Percentiles rank a stretch among this genome's conserved stretches.
Conservation (phyloP, 2,797 vertebrate genomes). For the Diglossa cyanea region DNA sequence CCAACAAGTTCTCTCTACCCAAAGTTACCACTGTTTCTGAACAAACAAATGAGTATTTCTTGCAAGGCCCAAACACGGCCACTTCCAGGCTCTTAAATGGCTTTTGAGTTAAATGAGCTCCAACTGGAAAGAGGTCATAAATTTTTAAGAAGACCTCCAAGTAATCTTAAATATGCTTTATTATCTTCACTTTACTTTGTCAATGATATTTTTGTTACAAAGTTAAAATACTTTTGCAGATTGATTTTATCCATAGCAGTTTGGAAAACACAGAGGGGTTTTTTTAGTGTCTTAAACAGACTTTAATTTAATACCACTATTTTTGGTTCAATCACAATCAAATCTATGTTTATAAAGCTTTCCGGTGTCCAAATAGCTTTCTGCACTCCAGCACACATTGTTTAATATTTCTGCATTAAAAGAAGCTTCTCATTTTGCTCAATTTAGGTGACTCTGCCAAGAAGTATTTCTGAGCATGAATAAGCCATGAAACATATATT, state of each 20-base stretch:
- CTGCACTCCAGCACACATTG: slow-evolving; percentile 41
- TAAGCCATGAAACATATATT: slow-evolving; percentile 56
- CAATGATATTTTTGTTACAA: slow-evolving; percentile 55
- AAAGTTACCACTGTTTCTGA: not conserved
- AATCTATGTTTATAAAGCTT: slow-evolving; percentile 63
- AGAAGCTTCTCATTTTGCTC: slow-evolving; percentile 49
- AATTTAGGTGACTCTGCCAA: slow-evolving; percentile 59
- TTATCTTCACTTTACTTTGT: slow-evolving; percentile 58
- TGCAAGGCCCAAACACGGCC: not conserved
- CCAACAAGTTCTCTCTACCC: not conserved
- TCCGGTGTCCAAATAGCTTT: slow-evolving; percentile 71
- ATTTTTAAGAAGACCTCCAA: slow-evolving; percentile 50
- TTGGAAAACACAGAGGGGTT: not conserved
- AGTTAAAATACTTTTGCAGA: slow-evolving; percentile 53
- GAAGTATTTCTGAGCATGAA: slow-evolving; percentile 60
- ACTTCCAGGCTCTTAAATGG: not conserved
- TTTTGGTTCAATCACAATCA: slow-evolving; percentile 65
- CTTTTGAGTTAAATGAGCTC: slow-evolving; percentile 37
- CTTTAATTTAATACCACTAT: slow-evolving; percentile 56
- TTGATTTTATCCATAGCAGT: slow-evolving; percentile 48
- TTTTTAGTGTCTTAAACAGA: slow-evolving; percentile 42
- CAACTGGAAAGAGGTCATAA: slow-evolving; percentile 11
- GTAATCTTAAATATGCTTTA: slow-evolving; percentile 52
- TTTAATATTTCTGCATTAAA: slow-evolving; percentile 68
- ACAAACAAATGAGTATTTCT: not conserved